Evolutionary conservation across 2,888 invertebrate species (phyloP), one percentile per base, ranked within the genome.

Genomic region (Drosophila niveifrons): DNA sequence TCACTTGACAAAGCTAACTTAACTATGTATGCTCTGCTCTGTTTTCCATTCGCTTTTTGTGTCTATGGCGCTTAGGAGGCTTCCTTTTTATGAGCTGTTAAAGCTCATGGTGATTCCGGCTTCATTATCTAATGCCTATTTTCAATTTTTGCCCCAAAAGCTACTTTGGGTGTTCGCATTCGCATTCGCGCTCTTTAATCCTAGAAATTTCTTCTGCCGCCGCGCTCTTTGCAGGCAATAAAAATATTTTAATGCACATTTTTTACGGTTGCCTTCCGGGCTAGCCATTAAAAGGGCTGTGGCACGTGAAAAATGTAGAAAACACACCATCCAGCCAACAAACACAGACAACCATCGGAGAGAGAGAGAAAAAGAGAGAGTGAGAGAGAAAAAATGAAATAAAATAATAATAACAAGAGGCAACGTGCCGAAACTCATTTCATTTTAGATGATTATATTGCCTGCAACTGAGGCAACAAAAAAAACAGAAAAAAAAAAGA

Each of bases 241-340:
- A 86, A 85, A 86, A 85, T 84, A 85, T 85, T 85, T 85, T 86
- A 87, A 85, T 85, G 84, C 80, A 75, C 58, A 66, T 75, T 75
- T 75, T 72, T 81, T 83, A 80, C 66, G 61, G 67, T 67, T 59
- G 66, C 71, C 74, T 53, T 63, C 47, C 57, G 76, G 55, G 72
- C 63, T 71, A 64, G 31, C 82, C 80, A 82, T 82, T 82, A 84
- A 82, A 82, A 82, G 80, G 82, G 78, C 80, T 84, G 46, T 53
- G 67, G 68, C 65, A 80, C 76, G 81, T 75, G 72, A 56, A 75
- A 64, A 52, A 72, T 57, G 72, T 59, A 15, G 18, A 68, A 72
- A 50, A 44, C 36, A 48, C 61, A 57, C 64, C 53, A 28, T 43
- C 48, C 13, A 41, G 9, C 36, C 17, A 9, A 51, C n/a, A 52